Base-by-base conservation (phyloP, 2,797 vertebrate genomes). In the Acridotheres tristis region DNA sequence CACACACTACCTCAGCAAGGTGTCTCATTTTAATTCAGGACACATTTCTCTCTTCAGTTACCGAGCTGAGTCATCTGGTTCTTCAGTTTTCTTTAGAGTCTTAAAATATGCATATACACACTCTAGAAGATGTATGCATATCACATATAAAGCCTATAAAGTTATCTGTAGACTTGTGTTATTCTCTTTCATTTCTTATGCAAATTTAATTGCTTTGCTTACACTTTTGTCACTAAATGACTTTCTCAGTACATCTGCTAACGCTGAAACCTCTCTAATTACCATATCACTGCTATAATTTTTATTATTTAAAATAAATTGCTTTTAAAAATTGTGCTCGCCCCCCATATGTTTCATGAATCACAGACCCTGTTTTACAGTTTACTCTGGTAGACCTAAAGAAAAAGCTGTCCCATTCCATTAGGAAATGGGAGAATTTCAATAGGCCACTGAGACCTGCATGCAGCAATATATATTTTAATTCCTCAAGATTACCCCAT, bases 301-400 rank as follows among this genome's bases (percentile, higher is more conserved):
- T 79, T 94, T 81, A 84, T 86, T 87, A 84, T 87, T 88, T 71
- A 36, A 77, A 89, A 88, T 43, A 72, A 85, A 55, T 27, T 26
- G 11, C 19, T 45, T 53, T 3, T 0, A 77, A 81, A 81, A 77
- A 10, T 2, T 30, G 10, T 20, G 16, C 53, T 63, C 71, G 9
- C 18, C 18, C 23, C n/a, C n/a, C 6, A 16, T 40, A 57, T n/a
- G 19, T 71, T 93, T 91, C 13, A 73, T 21, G 30, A 91, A 88
- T 63, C 43, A 74, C 10, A 79, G 0, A 0, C 13, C 40, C 5
- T 51, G 18, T 34, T 34, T 34, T 34, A 34, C 3, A 25, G 5
- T 53, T 85, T 68, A 36, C 18, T 14, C 21, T 3, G 3, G 45
- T 55, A 54, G 67, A 82, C 7, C 26, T 9, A 30, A 80, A 83